A percentile compares a stretch with the other conserved stretches of the same genome.
phyloP scores from a whole-genome alignment of 2,888 invertebrate species.

The Chrysolina oricalcia region DNA sequence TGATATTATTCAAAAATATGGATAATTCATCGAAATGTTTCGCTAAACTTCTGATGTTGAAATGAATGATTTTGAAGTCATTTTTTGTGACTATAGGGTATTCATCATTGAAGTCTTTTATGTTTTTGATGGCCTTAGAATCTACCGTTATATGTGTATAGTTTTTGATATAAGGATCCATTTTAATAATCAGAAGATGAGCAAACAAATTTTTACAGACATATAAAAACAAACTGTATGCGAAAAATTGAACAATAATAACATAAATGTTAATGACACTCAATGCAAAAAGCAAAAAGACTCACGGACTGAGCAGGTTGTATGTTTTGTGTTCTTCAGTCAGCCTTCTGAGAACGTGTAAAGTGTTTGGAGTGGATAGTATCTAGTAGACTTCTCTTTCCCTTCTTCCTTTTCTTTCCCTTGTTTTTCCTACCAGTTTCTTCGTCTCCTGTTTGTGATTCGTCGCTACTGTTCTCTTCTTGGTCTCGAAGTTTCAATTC shows the following conservation, averaged over 20 bases:
- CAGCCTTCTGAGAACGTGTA: not conserved
- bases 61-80: not conserved
- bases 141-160: not conserved
- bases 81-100: not conserved
- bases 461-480: not conserved
- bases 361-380: not conserved
- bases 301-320: not conserved
- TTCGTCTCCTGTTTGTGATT: not conserved
- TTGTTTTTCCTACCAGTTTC: not conserved
- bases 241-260: not conserved
- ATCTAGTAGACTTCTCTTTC: not conserved
- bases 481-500: not conserved
- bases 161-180: not conserved
- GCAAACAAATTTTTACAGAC: not conserved
- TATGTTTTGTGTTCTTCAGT: not conserved
- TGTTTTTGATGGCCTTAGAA: slow-evolving; percentile 1
- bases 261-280: not conserved
- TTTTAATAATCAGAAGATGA: not conserved
- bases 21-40: slow-evolving; percentile 9
- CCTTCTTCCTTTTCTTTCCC: not conserved
- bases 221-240: not conserved
- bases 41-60: slow-evolving; percentile 1
- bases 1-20: no score
- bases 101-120: not conserved
- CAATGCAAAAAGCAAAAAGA: not conserved